Conservation (phyloP, 2,888 invertebrate genomes). For the Melinopterus prodromus region DNA sequence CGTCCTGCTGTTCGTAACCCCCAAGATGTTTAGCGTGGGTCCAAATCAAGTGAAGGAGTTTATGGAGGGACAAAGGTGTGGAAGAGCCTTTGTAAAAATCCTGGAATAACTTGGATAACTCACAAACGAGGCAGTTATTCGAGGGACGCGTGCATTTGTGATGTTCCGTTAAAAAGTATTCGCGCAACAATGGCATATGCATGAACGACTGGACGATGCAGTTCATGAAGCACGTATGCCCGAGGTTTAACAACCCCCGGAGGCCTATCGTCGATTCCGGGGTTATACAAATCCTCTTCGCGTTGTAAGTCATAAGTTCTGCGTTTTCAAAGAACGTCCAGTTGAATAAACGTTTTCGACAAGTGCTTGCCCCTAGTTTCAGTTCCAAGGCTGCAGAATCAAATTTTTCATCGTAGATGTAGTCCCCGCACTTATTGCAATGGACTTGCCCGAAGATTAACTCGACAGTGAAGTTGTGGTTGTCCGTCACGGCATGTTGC, state of each 20-base stretch:
- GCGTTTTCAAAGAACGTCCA: constrained; percentile 84
- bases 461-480: constrained; percentile 88
- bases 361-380: constrained; percentile 53
- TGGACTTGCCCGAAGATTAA: constrained; percentile 87
- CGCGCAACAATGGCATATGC: constrained; percentile 92
- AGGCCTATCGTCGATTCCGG: constrained; percentile 88
- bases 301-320: constrained; percentile 76
- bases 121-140: constrained; percentile 91
- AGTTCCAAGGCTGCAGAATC: constrained; percentile 55
- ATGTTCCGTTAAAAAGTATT: constrained; percentile 94
- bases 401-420: constrained; percentile 72
- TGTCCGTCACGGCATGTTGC: constrained; percentile 82
- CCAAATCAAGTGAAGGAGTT: constrained; percentile 93
- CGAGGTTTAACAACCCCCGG: constrained; percentile 93
- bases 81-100: constrained; percentile 94
- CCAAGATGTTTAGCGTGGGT: constrained; percentile 95
- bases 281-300: constrained; percentile 80
- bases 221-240: constrained; percentile 99
- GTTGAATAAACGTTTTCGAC: constrained; percentile 58
- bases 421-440: constrained; percentile 91
- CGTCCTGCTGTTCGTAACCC: constrained; percentile 97
- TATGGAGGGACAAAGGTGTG: constrained; percentile 87
- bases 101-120: constrained; percentile 95
- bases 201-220: constrained; percentile 95
- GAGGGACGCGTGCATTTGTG: constrained; percentile 81